Conservation (phyloP, 1,140 invertebrate genomes). For the Phthorimaea operculella region DNA sequence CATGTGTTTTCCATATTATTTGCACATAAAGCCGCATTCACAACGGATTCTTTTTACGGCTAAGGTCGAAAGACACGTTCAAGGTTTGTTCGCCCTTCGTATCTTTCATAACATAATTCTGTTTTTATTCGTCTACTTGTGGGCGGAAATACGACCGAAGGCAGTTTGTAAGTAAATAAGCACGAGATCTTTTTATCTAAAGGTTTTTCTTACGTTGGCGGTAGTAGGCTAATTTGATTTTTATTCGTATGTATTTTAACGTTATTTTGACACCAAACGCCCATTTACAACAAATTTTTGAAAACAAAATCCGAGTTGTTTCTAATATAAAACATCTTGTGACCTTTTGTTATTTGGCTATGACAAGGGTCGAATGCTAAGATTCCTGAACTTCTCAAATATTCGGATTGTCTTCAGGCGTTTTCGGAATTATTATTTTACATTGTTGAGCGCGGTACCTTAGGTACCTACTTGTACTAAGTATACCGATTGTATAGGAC, state of each 20-base stretch:
- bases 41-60: slow-evolving; percentile 16
- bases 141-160: not conserved
- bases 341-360: too few relatives aligned
- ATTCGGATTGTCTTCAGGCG: too few relatives aligned
- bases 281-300: too few relatives aligned
- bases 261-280: too few relatives aligned
- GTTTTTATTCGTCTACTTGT: slow-evolving; percentile 2
- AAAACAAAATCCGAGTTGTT: too few relatives aligned
- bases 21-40: slow-evolving; percentile 12
- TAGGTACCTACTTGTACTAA: too few relatives aligned
- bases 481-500: too few relatives aligned
- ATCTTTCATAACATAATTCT: slow-evolving; percentile 11
- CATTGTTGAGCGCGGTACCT: too few relatives aligned
- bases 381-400: too few relatives aligned
- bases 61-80: slow-evolving; percentile 25
- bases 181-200: not conserved
- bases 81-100: slow-evolving; percentile 20
- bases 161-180: not conserved
- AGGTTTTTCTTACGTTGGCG: not conserved
- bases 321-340: too few relatives aligned
- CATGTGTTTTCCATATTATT: slow-evolving; percentile 3
- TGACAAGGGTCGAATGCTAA: too few relatives aligned
- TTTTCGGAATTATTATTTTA: too few relatives aligned
- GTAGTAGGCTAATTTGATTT: not conserved
- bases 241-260: not conserved